phyloP scores from a whole-genome alignment of 2,797 vertebrate species.

The Danio kyathit region DNA sequence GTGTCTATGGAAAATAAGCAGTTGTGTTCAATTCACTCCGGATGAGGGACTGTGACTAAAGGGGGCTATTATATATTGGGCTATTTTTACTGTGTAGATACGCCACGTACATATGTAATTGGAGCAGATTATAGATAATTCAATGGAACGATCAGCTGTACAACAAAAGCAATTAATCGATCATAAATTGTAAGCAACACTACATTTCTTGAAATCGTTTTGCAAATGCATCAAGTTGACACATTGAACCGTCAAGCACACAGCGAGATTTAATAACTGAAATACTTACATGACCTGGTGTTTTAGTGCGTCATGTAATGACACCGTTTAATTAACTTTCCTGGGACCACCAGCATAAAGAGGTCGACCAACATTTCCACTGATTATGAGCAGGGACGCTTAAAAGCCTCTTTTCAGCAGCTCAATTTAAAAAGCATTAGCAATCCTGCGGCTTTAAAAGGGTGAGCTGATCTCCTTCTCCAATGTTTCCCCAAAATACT shows the following conservation, averaged over 20 bases:
- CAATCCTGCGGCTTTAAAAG: slow-evolving; percentile 29
- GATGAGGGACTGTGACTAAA: slow-evolving; percentile 18
- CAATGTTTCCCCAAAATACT: slow-evolving; percentile 29
- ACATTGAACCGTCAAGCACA: slow-evolving; percentile 64
- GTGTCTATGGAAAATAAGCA: slow-evolving; percentile 32
- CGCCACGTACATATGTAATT: slow-evolving; percentile 38
- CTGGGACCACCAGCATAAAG: slow-evolving; percentile 60
- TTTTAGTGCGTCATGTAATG: slow-evolving; percentile 63
- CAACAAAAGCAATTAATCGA: slow-evolving; percentile 45
- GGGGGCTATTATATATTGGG: slow-evolving; percentile 6
- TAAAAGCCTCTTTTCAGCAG: slow-evolving; percentile 60
- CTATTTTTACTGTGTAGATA: slow-evolving; percentile 18
- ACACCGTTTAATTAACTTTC: slow-evolving; percentile 70
- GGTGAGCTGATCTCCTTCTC: slow-evolving; percentile 44
- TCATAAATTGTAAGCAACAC: slow-evolving; percentile 44
- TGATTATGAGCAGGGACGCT: slow-evolving; percentile 59
- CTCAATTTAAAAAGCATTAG: slow-evolving; percentile 65
- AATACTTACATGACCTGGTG: slow-evolving; percentile 60
- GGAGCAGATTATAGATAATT: slow-evolving; percentile 38
- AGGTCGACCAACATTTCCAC: slow-evolving; percentile 59
- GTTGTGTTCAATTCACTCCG: slow-evolving; percentile 20
- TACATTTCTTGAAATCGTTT: slow-evolving; percentile 43
- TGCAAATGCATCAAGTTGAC: slow-evolving; percentile 56
- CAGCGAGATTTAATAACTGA: slow-evolving; percentile 63
- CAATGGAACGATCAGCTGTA: slow-evolving; percentile 39